These are phyloP conservation scores for Heliconius hermathena DNA, from an alignment of 1,140 invertebrate species.

Conservation along the genomic window DNA sequence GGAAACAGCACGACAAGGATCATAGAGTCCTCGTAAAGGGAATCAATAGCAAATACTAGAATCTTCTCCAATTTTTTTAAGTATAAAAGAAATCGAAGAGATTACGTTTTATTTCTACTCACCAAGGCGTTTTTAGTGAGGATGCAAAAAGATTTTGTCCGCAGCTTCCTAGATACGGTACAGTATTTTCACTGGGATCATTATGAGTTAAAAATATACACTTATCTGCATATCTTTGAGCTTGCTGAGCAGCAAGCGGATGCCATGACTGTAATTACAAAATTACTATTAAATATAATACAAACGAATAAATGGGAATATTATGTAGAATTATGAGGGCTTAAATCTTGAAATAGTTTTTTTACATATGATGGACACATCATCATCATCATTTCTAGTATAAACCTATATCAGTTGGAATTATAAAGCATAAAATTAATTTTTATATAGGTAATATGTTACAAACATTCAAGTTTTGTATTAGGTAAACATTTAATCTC, in stretches of 20 bases:
- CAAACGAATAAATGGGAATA: no score
- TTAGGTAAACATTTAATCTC: no score
- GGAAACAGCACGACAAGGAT: no score
- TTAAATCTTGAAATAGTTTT: no score
- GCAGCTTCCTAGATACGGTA: constrained; percentile 87
- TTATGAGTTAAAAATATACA: constrained; percentile 89
- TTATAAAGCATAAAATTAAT: not conserved
- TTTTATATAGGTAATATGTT: not conserved
- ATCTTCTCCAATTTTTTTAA: no score
- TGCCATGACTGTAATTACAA: constrained; percentile 86
- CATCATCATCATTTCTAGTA: no score
- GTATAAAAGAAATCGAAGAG: not conserved
- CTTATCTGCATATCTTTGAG: constrained; percentile 88
- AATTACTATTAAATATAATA: not conserved
- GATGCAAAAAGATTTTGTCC: constrained; percentile 93
- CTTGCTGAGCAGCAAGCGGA: constrained; percentile 84
- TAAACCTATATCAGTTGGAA: not conserved
- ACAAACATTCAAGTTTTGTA: not conserved
- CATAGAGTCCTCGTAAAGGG: no score
- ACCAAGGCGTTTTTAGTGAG: constrained; percentile 91
- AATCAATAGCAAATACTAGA: no score
- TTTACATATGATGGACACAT: no score
- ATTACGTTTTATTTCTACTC: constrained; percentile 52
- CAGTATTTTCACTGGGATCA: constrained; percentile 84
- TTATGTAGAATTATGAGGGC: no score